A percentile compares a stretch with the other conserved stretches of the same genome.
Evolutionary conservation across 2,113 vertebrate genomes (phyloP).

Genomic region (Chascanopsetta lugubris): DNA sequence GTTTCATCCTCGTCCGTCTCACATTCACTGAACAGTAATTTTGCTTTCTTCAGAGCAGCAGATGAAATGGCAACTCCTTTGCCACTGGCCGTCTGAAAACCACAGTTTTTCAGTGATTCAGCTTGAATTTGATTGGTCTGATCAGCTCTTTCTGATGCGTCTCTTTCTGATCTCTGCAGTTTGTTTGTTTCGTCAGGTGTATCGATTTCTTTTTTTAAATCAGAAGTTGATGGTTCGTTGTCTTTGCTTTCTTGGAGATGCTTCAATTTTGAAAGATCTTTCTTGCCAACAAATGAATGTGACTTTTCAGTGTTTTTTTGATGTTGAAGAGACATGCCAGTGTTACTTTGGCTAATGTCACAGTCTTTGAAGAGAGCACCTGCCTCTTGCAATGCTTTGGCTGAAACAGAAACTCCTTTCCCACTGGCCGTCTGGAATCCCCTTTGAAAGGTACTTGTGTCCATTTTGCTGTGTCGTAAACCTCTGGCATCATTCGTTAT

Average conservation of each 20-base stretch:
- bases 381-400: slow-evolving; percentile 47
- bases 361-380: slow-evolving; percentile 50
- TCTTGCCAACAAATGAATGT: slow-evolving; percentile 23
- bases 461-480: background rate
- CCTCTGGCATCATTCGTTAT: background rate
- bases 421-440: slow-evolving; percentile 65
- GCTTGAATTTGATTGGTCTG: background rate
- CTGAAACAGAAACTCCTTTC: slow-evolving; percentile 52
- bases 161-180: slow-evolving; percentile 11
- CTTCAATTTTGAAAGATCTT: slow-evolving; percentile 13
- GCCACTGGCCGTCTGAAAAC: slow-evolving; percentile 85
- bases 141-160: background rate
- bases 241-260: background rate
- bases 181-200: slow-evolving; percentile 12
- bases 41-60: slow-evolving; percentile 79
- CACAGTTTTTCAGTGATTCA: slow-evolving; percentile 49
- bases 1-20: slow-evolving; percentile 43
- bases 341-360: background rate
- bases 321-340: background rate
- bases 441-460: background rate
- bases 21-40: slow-evolving; percentile 73
- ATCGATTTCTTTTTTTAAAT: slow-evolving; percentile 75
- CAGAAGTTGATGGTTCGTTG: too few relatives aligned
- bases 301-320: background rate
- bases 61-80: slow-evolving; percentile 80